Percentiles rank a stretch among this genome's conserved stretches.
phyloP scores from a whole-genome alignment of 2,797 vertebrate species.

The Microchirus variegatus region DNA sequence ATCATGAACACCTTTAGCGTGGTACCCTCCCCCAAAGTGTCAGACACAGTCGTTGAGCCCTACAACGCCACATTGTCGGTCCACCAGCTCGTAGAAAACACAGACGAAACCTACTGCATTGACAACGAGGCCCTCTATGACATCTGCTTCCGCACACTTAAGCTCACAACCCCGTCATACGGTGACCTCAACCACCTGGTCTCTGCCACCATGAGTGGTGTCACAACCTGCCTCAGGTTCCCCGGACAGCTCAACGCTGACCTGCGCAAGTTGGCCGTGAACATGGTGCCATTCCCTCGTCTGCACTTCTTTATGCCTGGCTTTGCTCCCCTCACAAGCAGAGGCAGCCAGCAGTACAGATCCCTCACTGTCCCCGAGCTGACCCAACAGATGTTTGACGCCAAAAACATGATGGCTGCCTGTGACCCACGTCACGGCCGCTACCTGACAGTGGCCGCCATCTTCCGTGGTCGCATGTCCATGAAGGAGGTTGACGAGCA shows the following conservation, averaged over 20 bases:
- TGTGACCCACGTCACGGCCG: constrained; percentile 86
- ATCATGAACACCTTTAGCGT: constrained; percentile 89
- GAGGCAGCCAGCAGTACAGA: constrained; percentile 87
- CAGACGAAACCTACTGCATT: constrained; percentile 86
- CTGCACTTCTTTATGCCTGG: constrained; percentile 89
- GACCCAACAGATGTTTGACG: constrained; percentile 87
- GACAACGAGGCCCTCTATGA: constrained; percentile 87
- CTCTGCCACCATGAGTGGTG: constrained; percentile 86
- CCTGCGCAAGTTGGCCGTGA: constrained; percentile 84
- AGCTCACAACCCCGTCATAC: constrained; percentile 85
- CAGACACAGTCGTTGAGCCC: constrained; percentile 86
- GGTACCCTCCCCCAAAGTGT: constrained; percentile 87
- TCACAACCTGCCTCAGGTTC: constrained; percentile 87
- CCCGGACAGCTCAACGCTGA: constrained; percentile 86
- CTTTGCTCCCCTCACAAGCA: constrained; percentile 85
- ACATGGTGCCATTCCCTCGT: constrained; percentile 88
- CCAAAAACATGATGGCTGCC: constrained; percentile 89
- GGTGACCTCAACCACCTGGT: constrained; percentile 87
- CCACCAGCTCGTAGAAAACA: constrained; percentile 87
- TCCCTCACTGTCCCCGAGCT: constrained; percentile 85
- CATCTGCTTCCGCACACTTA: constrained; percentile 88
- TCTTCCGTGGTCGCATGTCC: constrained; percentile 88
- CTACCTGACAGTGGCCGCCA: constrained; percentile 84
- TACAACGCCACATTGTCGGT: constrained; percentile 86
- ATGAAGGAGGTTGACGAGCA: constrained; percentile 89